A percentile compares a stretch with the other conserved stretches of the same genome.
Conservation (phyloP, 2,797 vertebrate species). For the Telmatherina bonti region DNA sequence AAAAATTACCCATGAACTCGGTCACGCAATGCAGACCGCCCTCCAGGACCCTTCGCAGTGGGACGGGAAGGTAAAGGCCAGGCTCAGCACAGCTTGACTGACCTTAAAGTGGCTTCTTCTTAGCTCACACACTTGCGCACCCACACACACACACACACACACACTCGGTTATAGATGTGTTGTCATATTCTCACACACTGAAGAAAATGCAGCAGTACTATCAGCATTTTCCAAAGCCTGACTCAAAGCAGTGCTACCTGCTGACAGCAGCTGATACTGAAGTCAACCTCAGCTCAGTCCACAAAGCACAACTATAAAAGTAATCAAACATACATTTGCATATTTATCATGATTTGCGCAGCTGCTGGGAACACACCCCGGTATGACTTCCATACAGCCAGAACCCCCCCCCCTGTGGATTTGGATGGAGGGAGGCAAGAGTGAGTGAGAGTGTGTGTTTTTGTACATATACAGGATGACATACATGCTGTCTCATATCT, state of each 20-base stretch:
- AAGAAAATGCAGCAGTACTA: conserved; percentile 53
- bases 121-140: conserved; percentile 6
- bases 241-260: conserved; percentile 57
- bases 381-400: conserved; percentile 51
- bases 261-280: conserved; percentile 68
- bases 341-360: conserved; percentile 70
- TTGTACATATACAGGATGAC: neutral
- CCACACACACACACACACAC: conserved; percentile 18
- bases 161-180: conserved; percentile 34
- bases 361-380: conserved; percentile 43
- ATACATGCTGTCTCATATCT: conserved; percentile 28
- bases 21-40: conserved; percentile 52
- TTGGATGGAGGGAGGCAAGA: conserved; percentile 40
- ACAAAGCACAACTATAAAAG: conserved; percentile 56
- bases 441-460: conserved; percentile 4
- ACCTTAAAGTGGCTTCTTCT: conserved; percentile 58
- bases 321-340: conserved; percentile 70
- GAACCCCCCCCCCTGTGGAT: conserved; percentile 56
- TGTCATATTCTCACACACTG: conserved; percentile 45
- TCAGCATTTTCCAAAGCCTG: conserved; percentile 60
- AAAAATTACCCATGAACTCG: conserved; percentile 51
- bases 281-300: conserved; percentile 52
- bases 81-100: conserved; percentile 59
- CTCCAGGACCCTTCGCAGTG: conserved; percentile 45
- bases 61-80: conserved; percentile 62